phyloP scores from a whole-genome alignment of 2,888 invertebrate species.

The Papilio demoleus region DNA sequence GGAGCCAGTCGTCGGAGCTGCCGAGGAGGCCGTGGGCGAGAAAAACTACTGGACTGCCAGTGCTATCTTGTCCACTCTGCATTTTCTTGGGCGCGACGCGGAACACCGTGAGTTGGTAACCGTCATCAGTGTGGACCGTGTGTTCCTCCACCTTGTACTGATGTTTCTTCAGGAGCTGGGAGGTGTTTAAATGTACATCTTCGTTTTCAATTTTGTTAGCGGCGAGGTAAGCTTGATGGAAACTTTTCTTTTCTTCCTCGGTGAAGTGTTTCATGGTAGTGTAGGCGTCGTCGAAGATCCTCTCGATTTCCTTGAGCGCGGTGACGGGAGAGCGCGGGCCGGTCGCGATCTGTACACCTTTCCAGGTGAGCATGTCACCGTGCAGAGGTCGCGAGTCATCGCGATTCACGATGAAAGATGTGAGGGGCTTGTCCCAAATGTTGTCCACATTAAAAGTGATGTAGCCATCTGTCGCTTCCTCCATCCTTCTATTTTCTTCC shows the following conservation, averaged over 20 bases:
- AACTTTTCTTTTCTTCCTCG: slow-evolving; percentile 59
- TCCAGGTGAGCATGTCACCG: slow-evolving; percentile 60
- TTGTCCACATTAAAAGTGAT: slow-evolving; percentile 44
- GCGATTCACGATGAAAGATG: slow-evolving; percentile 49
- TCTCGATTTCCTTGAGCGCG: slow-evolving; percentile 59
- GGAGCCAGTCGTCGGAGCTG: slow-evolving; percentile 87
- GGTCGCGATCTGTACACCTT: slow-evolving; percentile 55
- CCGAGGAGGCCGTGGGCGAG: slow-evolving; percentile 87
- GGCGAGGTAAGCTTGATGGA: slow-evolving; percentile 57
- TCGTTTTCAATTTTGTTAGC: slow-evolving; percentile 53
- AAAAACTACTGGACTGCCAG: slow-evolving; percentile 73
- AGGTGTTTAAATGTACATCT: slow-evolving; percentile 59
- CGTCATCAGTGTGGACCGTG: slow-evolving; percentile 71
- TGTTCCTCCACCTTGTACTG: slow-evolving; percentile 69
- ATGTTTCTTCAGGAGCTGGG: slow-evolving; percentile 65
- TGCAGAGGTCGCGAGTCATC: slow-evolving; percentile 47
- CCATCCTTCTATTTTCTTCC: too few relatives aligned
- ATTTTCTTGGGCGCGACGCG: slow-evolving; percentile 64
- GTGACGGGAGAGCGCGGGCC: slow-evolving; percentile 52
- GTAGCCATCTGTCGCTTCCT: slow-evolving; percentile 44
- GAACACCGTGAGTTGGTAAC: slow-evolving; percentile 73
- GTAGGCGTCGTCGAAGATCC: slow-evolving; percentile 66
- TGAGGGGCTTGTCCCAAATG: slow-evolving; percentile 52
- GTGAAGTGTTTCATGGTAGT: slow-evolving; percentile 62
- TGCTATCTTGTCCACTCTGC: slow-evolving; percentile 47